Base-by-base conservation (phyloP, 2,888 invertebrate species). In the Pachycephus smyrnensis region DNA sequence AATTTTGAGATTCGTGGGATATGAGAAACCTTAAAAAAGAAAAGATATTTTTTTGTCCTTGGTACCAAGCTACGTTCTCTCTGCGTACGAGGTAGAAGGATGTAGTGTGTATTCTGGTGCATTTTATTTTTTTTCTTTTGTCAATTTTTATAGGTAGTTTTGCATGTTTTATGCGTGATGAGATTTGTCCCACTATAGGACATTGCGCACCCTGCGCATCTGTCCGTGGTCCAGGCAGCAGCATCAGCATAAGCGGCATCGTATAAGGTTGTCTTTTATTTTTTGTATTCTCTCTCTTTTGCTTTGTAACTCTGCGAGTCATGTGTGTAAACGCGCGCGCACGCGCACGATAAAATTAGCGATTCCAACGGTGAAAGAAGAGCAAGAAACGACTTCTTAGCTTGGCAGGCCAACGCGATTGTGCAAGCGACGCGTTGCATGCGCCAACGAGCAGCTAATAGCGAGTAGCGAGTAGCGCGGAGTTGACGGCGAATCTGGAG, bases 281-380 rank as follows among this genome's bases (percentile, higher is more conserved):
- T 12, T 31, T 31, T 30, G 12, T 12, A 32, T 30, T 71, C 9
- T 31, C 30, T 32, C 32, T 73, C 23, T 32, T 33, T 37, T 31
- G 15, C 76, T 76, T 11, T 11, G 15, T 32, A 69, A 69, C 69
- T 30, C 31, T 83, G 82, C 79, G 79, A 82, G 82, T 74, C 80
- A 15, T 23, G 40, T 23, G 23, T 23, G 36, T 12, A 12, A 11
- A 36, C 1, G 35, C 35, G 15, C 40, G 40, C 69, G 32, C 12
- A 32, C 12, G 32, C 32, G 71, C 71, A 32, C 11, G 30, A 71
- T 31, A 31, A 33, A 71, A 12, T 30, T 31, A 31, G 12, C 31
- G 71, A 71, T 71, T 71, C 74, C 30, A 31, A 4, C 31, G 33
- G 74, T 36, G 74, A 74, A 74, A 74, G 74, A 74, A 74, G 74